Percentiles rank a stretch among this genome's conserved stretches.
These are phyloP conservation scores for Eolophus roseicapilla DNA, from an alignment of 2,113 vertebrate species.

Conservation along the genomic window DNA sequence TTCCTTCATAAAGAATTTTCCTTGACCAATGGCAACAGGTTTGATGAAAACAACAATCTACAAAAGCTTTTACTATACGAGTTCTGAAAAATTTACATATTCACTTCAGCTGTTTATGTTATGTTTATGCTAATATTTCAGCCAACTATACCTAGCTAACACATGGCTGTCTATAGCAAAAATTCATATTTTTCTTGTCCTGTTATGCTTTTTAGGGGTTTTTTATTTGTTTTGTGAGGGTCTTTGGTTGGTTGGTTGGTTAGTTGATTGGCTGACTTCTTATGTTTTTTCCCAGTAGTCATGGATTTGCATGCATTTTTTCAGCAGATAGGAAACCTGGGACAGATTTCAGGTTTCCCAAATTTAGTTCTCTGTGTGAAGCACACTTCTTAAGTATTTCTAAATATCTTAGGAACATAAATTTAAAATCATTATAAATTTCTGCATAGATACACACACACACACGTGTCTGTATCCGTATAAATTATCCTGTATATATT, in stretches of 20 bases:
- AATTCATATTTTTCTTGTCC: not conserved
- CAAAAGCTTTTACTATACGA: not conserved
- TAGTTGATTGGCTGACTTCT: not conserved
- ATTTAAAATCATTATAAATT: not conserved
- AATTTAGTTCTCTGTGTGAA: not conserved
- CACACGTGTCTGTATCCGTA: rapidly evolving
- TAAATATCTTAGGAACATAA: not conserved
- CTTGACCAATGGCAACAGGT: not conserved
- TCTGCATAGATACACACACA: not conserved
- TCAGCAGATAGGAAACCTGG: not conserved
- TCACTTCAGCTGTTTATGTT: not conserved
- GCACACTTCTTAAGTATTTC: not conserved
- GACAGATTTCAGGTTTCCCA: not conserved
- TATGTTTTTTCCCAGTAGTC: not conserved
- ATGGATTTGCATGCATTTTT: not conserved
- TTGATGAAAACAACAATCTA: not conserved
- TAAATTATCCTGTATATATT: not conserved
- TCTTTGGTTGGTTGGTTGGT: not conserved
- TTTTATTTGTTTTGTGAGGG: not conserved
- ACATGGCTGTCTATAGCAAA: not conserved
- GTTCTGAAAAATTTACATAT: not conserved
- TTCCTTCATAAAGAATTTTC: not conserved
- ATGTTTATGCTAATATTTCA: not conserved
- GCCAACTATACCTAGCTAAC: not conserved
- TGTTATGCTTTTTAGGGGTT: rapidly evolving